Percentiles rank a stretch among this genome's conserved stretches.
Evolutionary conservation across 2,888 invertebrate genomes (phyloP).

Genomic region (Sceliomorpha sp.): DNA sequence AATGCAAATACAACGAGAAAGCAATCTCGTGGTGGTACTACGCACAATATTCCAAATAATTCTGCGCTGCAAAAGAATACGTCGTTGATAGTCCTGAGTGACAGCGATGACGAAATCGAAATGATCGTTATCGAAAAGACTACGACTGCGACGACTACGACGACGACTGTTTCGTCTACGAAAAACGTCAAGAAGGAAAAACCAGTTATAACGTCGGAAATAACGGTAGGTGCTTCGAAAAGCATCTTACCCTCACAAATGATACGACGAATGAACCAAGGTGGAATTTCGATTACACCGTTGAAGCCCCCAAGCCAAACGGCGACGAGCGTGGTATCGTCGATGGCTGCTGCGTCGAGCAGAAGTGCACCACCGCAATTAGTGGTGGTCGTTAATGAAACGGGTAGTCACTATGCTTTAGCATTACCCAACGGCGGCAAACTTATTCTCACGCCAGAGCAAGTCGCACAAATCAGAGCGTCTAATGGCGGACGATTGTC

Average conservation of each 20-base stretch:
- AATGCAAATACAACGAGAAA: too few species aligned
- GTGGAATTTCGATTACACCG: slow-evolving; percentile 76
- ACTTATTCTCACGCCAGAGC: slow-evolving; percentile 77
- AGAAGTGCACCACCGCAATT: slow-evolving; percentile 65
- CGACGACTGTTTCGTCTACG: slow-evolving; percentile 11
- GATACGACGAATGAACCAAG: slow-evolving; percentile 74
- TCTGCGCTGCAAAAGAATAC: slow-evolving; percentile 64
- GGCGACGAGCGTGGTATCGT: too few species aligned
- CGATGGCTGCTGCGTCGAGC: slow-evolving; percentile 31
- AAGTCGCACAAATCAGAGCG: slow-evolving; percentile 78
- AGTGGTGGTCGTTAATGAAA: slow-evolving; percentile 77
- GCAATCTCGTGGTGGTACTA: neutral
- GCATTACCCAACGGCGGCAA: slow-evolving; percentile 78
- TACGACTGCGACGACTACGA: slow-evolving; percentile 15
- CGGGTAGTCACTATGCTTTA: slow-evolving; percentile 77
- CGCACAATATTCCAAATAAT: slow-evolving; percentile 14
- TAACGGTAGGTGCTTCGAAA: slow-evolving; percentile 53
- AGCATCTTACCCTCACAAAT: slow-evolving; percentile 69
- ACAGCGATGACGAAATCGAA: slow-evolving; percentile 77
- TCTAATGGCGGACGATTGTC: slow-evolving; percentile 77
- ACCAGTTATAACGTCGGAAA: slow-evolving; percentile 60
- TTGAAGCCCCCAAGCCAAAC: slow-evolving; percentile 67
- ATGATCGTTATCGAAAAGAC: slow-evolving; percentile 72
- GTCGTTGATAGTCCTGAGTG: slow-evolving; percentile 74
- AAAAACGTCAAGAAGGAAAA: slow-evolving; percentile 38